Evolutionary conservation across 2,888 invertebrate genomes (phyloP).

Genomic region (Gerris lacustris): DNA sequence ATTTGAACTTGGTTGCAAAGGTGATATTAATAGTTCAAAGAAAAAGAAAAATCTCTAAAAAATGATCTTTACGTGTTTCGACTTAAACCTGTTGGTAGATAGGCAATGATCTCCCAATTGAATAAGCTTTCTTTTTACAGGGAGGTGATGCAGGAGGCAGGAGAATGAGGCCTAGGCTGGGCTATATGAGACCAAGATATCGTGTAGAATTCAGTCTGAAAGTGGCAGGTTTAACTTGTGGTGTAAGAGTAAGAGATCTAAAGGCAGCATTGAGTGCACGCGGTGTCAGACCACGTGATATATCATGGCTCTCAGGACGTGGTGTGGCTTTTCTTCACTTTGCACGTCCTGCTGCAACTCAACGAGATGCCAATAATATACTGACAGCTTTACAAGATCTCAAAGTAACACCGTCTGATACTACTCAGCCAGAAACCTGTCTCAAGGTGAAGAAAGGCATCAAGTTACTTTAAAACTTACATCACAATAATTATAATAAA

Average conservation of each 20-base stretch:
- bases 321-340: conserved; percentile 65
- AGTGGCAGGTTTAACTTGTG: conserved; percentile 60
- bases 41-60: no score
- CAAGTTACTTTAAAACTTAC: no score
- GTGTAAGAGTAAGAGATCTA: conserved; percentile 58
- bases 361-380: background rate
- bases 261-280: conserved; percentile 60
- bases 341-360: conserved; percentile 34
- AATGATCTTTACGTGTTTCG: no score
- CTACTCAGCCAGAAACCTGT: background rate
- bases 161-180: background rate
- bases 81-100: no score
- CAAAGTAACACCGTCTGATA: background rate
- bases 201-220: conserved; percentile 35
- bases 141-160: background rate
- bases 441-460: background rate
- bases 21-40: no score
- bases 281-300: conserved; percentile 61
- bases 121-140: background rate
- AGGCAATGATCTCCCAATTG: no score
- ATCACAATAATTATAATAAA: no score
- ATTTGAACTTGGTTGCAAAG: no score
- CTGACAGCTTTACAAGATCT: background rate
- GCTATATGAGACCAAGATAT: conserved; percentile 18
- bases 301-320: conserved; percentile 48